Conservation (phyloP, 2,113 vertebrate genomes). For the Pachyramphus minor region DNA sequence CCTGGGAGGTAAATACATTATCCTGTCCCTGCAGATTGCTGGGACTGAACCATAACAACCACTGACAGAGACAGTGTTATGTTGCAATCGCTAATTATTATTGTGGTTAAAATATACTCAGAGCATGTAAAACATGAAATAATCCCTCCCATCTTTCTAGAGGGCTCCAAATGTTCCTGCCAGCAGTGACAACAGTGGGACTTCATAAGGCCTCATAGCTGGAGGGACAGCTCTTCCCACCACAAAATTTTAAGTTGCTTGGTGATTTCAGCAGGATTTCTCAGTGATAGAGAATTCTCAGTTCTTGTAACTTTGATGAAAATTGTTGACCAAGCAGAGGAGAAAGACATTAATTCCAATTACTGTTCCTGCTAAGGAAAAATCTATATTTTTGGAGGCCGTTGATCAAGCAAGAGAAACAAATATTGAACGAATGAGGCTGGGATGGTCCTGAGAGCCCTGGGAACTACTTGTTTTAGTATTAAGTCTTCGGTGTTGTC, state of each 20-base stretch:
- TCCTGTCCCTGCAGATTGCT: background rate
- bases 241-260: background rate
- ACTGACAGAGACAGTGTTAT: background rate
- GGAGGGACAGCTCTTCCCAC: background rate
- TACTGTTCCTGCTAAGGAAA: background rate
- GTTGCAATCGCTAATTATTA: background rate
- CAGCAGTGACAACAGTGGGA: background rate
- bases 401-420: background rate
- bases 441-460: background rate
- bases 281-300: accelerated
- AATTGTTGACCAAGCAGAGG: background rate
- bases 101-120: conserved; percentile 22
- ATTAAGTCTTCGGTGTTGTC: background rate
- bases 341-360: background rate
- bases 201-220: background rate
- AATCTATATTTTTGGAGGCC: background rate
- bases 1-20: background rate
- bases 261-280: background rate
- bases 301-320: background rate
- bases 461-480: background rate
- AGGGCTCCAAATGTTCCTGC: background rate
- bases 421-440: background rate
- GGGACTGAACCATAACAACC: background rate
- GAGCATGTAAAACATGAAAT: background rate
- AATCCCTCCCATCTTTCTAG: background rate